Evolutionary conservation across 2,113 vertebrate genomes (phyloP), one percentile per base, ranked within the genome.

Genomic region (Lonchura striata): DNA sequence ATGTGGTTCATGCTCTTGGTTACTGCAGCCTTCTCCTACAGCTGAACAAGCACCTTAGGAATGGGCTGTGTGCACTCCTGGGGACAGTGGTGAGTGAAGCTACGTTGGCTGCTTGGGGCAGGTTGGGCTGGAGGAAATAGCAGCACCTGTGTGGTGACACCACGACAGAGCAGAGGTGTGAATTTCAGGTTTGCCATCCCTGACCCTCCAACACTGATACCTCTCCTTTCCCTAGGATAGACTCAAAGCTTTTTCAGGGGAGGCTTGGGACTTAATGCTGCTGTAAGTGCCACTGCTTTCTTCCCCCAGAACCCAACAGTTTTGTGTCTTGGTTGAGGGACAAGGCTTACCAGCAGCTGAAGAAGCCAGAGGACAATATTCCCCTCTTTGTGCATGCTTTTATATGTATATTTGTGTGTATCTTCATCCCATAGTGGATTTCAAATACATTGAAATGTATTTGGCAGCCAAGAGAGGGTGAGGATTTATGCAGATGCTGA

Each of bases 81-180:
- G 35, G 65, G 15, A 63, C 33, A 24, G 19, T 13, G 20, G 14
- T 44, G 66, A 37, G 10, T 1, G 3, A 31, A 66, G 15, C 31
- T 30, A 18, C 17, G 20, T 3, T 77, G 39, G 21, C 14, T 54
- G 61, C 42, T 47, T 30, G 17, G 49, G 17, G 16, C 17, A 11
- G 12, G 19, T 4, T 64, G 49, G 63, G 30, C 30, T 7, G 0
- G 0, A 63, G 63, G 25, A 69, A 13, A 28, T 21, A 57, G 13
- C 75, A 80, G 15, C 21, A 33, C 10, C 6, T 9, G 2, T 7
- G 12, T 57, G 21, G 33, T 15, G 22, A 41, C 30, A 61, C 27
- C 0, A 0, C 3, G 15, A 19, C 6, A 4, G 53, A n/a, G n/a
- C 30, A 42, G 11, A 1, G 21, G 44, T 41, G 5, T 20, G 64